Conservation (phyloP, 2,113 vertebrate species). For the Collichthys lucidus region DNA sequence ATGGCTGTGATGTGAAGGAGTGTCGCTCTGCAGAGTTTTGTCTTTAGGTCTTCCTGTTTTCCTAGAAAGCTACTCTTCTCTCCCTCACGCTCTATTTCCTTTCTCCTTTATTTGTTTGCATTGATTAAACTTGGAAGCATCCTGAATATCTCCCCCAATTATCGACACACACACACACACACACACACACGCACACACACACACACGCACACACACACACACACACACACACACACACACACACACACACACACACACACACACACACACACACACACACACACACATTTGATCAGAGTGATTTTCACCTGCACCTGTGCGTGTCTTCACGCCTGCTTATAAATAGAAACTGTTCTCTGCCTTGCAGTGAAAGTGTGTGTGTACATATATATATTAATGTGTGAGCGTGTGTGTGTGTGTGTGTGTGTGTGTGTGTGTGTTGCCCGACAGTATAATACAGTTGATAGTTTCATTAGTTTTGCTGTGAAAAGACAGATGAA, state of each 20-base stretch:
- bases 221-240: background rate
- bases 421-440: constrained; percentile 1
- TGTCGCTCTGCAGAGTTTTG: too few relatives aligned
- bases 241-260: constrained; percentile 24
- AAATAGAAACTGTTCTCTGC: constrained; percentile 64
- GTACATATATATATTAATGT: background rate
- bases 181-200: too few relatives aligned
- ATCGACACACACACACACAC: constrained; percentile 11
- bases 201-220: constrained; percentile 28
- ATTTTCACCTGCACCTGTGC: constrained; percentile 68
- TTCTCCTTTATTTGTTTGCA: constrained; percentile 24
- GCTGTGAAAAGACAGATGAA: constrained; percentile 24
- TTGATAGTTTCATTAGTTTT: constrained; percentile 16
- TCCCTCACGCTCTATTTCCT: background rate
- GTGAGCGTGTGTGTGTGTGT: background rate
- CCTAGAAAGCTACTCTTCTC: constrained; percentile 42
- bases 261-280: constrained; percentile 6
- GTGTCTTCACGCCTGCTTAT: constrained; percentile 70
- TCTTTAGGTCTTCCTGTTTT: constrained; percentile 40
- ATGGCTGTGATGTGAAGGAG: too few relatives aligned
- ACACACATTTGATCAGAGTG: constrained; percentile 39
- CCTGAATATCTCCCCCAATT: constrained; percentile 27
- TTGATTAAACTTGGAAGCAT: constrained; percentile 33
- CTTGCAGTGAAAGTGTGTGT: constrained; percentile 40
- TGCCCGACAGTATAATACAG: background rate